Percentiles rank a stretch among this genome's conserved stretches.
These are phyloP conservation scores for Pteropus rufus DNA, from an alignment of 2,797 vertebrate genomes.

Conservation along the genomic window DNA sequence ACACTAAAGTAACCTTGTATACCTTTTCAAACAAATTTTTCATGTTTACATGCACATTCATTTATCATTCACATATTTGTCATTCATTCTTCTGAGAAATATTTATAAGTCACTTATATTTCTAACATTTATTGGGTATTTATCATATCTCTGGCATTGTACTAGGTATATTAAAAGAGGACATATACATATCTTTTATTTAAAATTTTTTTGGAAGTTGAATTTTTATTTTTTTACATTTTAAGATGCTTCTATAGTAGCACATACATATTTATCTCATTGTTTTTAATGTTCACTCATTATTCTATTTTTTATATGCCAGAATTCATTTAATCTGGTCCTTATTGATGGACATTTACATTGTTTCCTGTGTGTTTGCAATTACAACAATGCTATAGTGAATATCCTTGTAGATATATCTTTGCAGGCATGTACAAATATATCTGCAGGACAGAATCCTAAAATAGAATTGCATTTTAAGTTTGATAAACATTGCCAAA, in stretches of 20 bases:
- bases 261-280: neutral
- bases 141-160: neutral
- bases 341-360: slow-evolving; percentile 8
- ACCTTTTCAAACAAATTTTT: neutral
- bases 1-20: neutral
- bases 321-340: neutral
- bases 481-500: slow-evolving; percentile 68
- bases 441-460: slow-evolving; percentile 53
- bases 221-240: neutral
- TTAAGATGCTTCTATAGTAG: neutral
- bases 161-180: neutral
- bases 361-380: slow-evolving; percentile 1
- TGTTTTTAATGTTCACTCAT: neutral
- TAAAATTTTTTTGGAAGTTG: neutral
- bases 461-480: slow-evolving; percentile 73
- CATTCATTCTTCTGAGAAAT: neutral
- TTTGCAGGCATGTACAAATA: slow-evolving; percentile 55
- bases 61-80: neutral
- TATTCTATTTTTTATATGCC: neutral
- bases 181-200: neutral
- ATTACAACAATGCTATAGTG: neutral
- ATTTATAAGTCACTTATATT: slow-evolving; percentile 7
- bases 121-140: neutral
- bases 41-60: neutral
- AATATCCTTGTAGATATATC: neutral